These are phyloP conservation scores for Psilopogon haemacephalus DNA, from an alignment of 2,113 vertebrate genomes.

Conservation along the genomic window DNA sequence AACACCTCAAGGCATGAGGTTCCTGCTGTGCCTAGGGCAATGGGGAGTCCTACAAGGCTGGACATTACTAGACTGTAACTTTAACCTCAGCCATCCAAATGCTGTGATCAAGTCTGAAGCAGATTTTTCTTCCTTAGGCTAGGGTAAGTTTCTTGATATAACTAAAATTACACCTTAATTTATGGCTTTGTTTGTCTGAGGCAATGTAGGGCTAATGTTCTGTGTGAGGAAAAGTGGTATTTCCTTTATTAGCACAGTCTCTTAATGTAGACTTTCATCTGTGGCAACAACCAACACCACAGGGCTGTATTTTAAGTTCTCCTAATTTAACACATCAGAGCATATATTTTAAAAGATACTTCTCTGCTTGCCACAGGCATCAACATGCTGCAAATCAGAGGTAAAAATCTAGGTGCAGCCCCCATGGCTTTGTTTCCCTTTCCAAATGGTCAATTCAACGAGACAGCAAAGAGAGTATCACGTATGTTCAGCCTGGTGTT, in stretches of 20 bases:
- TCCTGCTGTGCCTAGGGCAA: not conserved
- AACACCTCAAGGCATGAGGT: not conserved
- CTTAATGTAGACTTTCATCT: slow-evolving; percentile 38
- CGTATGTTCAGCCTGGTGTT: not conserved
- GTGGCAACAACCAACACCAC: slow-evolving; percentile 17
- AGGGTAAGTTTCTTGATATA: slow-evolving; percentile 11
- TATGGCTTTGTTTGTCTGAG: slow-evolving; percentile 58
- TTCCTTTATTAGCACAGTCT: slow-evolving; percentile 62
- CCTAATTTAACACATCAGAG: not conserved
- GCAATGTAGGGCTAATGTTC: slow-evolving; percentile 54
- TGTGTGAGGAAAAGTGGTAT: slow-evolving; percentile 52
- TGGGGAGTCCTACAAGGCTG: not conserved
- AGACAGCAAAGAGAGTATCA: not conserved
- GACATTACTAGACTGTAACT: not conserved
- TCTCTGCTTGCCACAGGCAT: not conserved
- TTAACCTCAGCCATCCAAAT: not conserved
- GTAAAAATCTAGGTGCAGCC: not conserved
- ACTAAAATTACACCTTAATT: slow-evolving; percentile 51
- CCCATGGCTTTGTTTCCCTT: not conserved
- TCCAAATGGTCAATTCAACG: not conserved
- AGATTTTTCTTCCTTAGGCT: not conserved
- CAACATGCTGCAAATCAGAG: not conserved
- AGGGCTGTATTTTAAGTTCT: slow-evolving; percentile 33
- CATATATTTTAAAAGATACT: slow-evolving; percentile 28
- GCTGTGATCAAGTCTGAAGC: not conserved